Percentiles rank a stretch among this genome's conserved stretches.
Conservation (phyloP, 2,797 vertebrate species). For the Aulostomus chinensis region DNA sequence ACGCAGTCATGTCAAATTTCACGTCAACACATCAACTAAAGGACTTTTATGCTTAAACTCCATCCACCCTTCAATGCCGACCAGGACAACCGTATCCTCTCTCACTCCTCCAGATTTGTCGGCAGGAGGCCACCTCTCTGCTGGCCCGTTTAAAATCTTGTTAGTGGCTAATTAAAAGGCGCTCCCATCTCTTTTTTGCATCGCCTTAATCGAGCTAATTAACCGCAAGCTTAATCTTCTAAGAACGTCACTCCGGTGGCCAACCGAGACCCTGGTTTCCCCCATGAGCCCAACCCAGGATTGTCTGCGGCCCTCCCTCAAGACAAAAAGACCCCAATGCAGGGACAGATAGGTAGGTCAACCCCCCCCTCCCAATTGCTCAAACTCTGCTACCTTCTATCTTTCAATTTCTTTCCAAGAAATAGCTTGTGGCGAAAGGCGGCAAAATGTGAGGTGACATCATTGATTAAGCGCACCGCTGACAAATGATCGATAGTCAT, state of each 20-base stretch:
- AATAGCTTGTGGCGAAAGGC: slow-evolving; percentile 44
- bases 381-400: slow-evolving; percentile 38
- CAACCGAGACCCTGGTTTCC: slow-evolving; percentile 66
- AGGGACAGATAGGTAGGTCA: slow-evolving; percentile 69
- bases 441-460: slow-evolving; percentile 63
- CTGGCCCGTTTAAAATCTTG: slow-evolving; percentile 82
- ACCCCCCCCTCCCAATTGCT: slow-evolving; percentile 28
- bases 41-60: slow-evolving; percentile 24
- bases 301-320: slow-evolving; percentile 66
- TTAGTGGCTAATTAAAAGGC: slow-evolving; percentile 83
- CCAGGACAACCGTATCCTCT: slow-evolving; percentile 36
- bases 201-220: slow-evolving; percentile 81
- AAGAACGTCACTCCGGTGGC: slow-evolving; percentile 69
- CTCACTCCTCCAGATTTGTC: slow-evolving; percentile 58
- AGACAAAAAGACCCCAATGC: slow-evolving; percentile 64
- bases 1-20: neutral
- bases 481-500: slow-evolving; percentile 36
- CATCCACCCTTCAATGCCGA: slow-evolving; percentile 51
- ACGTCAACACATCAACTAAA: neutral
- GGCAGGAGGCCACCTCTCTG: slow-evolving; percentile 73
- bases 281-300: slow-evolving; percentile 63
- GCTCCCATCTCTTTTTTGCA: slow-evolving; percentile 73
- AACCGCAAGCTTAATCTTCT: slow-evolving; percentile 78
- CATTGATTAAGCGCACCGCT: slow-evolving; percentile 42
- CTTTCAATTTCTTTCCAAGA: slow-evolving; percentile 54